Base-by-base conservation (phyloP, 2,888 invertebrate genomes). In the Drosophila infuscata region DNA sequence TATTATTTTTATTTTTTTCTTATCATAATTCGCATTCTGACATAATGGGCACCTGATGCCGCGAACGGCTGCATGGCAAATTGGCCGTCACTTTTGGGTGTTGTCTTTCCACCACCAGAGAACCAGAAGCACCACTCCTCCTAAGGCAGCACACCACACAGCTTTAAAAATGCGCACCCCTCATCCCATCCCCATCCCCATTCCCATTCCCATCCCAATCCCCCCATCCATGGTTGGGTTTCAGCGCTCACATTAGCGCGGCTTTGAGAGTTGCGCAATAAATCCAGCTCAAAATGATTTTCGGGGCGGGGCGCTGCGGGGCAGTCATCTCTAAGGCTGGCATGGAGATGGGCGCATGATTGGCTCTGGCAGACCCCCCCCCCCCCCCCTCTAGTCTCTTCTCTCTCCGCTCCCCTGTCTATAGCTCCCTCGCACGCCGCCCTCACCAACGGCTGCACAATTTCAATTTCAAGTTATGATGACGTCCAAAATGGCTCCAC, bases 1-100 rank as follows among this genome's bases (percentile, higher is more conserved):
- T 66, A 48, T 60, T 72, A 62, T 76, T 79, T 66, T 61, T 74
- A 54, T 53, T 70, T 70, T 70, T 66, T 69, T 56, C 53, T 65
- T 71, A 88, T 85, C 74, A 78, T 83, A 77, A 81, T 88, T 86
- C 73, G 71, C 72, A 70, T 72, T 75, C 62, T 79, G 89, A 81
- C 86, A 86, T 88, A 86, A 88, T 81, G 83, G 74, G 79, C 85
- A 85, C 85, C 85, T 88, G 89, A 86, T 86, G 83, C 81, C 81
- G 67, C 53, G 64, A 61, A 60, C 59, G 67, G 52, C 64, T 61
- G 57, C 73, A 59, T 63, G 78, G 67, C 81, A 83, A 75, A 86
- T 82, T 84, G 83, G 86, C 74, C 70, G 51, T 70, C 82, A 72
- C 66, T 86, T 81, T 81, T 70, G 70, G 64, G 59, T 57, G 57